Evolutionary conservation across 92 coral and sea anemone species (phyloP).

Genomic region (Muricea muricata): DNA sequence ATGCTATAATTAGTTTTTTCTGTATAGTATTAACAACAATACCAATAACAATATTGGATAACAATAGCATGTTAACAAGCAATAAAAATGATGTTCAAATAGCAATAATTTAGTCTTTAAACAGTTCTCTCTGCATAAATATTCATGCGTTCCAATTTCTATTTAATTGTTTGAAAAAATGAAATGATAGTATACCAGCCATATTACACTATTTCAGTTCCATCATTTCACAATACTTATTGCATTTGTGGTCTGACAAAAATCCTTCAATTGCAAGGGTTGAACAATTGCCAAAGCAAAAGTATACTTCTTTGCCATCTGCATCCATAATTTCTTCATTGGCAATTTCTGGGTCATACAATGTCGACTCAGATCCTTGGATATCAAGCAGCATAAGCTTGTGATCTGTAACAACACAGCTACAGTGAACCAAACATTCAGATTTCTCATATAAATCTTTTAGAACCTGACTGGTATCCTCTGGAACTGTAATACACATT

Average conservation of each 20-base stretch:
- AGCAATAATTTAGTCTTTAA: too few species aligned
- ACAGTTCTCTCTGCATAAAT: too few species aligned
- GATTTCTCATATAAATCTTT: slow-evolving; percentile 52
- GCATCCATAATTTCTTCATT: slow-evolving; percentile 61
- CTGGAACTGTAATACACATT: slow-evolving; percentile 4
- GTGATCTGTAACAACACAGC: background rate
- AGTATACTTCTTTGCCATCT: slow-evolving; percentile 54
- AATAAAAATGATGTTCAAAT: too few species aligned
- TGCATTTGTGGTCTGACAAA: slow-evolving; percentile 40
- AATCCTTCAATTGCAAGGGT: slow-evolving; percentile 34
- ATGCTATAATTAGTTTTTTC: too few species aligned
- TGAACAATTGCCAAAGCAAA: slow-evolving; percentile 60
- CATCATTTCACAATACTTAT: slow-evolving; percentile 59
- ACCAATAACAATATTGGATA: too few species aligned
- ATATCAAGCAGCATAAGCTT: slow-evolving; percentile 47
- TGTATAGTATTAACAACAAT: too few species aligned
- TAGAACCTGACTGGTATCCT: too few species aligned
- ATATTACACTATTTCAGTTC: too few species aligned
- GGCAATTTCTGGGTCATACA: slow-evolving; percentile 77
- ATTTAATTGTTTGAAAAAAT: too few species aligned
- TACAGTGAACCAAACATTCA: slow-evolving; percentile 41
- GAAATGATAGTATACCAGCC: too few species aligned
- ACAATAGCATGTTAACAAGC: too few species aligned
- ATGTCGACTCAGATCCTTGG: slow-evolving; percentile 34
- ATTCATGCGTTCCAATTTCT: too few species aligned